Conservation (phyloP, 2,113 vertebrate species). For the Mus pahari region DNA sequence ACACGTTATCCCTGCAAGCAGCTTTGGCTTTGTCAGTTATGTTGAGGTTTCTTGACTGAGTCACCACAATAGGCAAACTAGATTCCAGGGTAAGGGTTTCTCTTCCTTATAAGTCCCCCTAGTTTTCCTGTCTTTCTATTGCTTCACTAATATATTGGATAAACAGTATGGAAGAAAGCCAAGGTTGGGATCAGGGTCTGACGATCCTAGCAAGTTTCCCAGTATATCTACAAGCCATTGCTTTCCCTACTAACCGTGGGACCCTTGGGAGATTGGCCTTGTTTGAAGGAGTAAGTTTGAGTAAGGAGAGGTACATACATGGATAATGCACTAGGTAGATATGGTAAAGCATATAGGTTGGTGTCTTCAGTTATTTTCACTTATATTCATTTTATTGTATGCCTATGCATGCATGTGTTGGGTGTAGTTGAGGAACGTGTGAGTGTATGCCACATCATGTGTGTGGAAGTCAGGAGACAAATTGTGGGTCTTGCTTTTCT, state of each 20-base stretch:
- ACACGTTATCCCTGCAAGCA: neutral
- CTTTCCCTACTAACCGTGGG: neutral
- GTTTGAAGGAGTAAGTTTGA: neutral
- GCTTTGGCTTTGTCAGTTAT: neutral
- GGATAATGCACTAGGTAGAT: neutral
- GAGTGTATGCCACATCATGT: neutral
- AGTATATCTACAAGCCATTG: neutral
- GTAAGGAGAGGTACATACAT: neutral
- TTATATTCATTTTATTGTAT: neutral
- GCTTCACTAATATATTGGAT: neutral
- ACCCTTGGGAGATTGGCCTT: neutral
- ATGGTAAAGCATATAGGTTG: neutral
- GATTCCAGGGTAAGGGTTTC: neutral
- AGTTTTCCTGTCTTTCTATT: neutral
- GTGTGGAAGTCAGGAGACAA: neutral
- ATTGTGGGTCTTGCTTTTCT: neutral
- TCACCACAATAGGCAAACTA: neutral
- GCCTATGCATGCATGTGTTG: neutral
- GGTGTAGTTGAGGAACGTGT: neutral
- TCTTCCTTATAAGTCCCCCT: neutral
- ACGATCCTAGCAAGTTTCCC: neutral
- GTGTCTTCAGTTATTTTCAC: neutral
- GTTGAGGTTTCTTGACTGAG: neutral
- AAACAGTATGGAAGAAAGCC: constrained; percentile 14
- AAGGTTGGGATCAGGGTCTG: neutral